A percentile compares a stretch with the other conserved stretches of the same genome.
phyloP scores from a whole-genome alignment of 2,797 vertebrate genomes.

The Malacoctenus gilli region DNA sequence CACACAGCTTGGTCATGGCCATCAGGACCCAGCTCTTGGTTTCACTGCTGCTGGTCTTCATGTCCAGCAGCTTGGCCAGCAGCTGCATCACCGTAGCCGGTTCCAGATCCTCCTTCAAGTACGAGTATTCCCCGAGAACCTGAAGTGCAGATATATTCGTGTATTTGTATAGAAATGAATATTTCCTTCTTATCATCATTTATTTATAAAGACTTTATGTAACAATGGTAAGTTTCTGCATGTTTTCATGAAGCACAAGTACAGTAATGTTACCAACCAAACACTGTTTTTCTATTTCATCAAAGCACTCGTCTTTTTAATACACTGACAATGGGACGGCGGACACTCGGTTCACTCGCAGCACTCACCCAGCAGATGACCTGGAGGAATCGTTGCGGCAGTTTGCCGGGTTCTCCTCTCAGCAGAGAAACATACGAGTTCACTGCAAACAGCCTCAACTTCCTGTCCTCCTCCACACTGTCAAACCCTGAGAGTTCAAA shows the following conservation, averaged over 20 bases:
- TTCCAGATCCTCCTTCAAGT: constrained; percentile 80
- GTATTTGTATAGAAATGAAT: too few relatives aligned
- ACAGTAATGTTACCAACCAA: too few relatives aligned
- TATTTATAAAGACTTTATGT: too few relatives aligned
- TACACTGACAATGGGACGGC: neutral
- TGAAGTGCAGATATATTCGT: too few relatives aligned
- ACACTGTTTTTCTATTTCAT: too few relatives aligned
- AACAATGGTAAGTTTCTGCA: too few relatives aligned
- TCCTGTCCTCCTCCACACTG: constrained; percentile 86
- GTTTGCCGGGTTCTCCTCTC: constrained; percentile 70
- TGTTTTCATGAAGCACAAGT: too few relatives aligned
- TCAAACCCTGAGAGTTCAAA: constrained; percentile 85
- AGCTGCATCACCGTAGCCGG: constrained; percentile 80
- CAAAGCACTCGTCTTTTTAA: too few relatives aligned
- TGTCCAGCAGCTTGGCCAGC: constrained; percentile 82
- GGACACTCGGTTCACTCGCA: neutral
- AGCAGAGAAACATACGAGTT: constrained; percentile 89
- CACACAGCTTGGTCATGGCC: constrained; percentile 89
- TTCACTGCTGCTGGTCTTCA: constrained; percentile 84
- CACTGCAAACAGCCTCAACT: constrained; percentile 89
- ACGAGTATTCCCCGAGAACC: constrained; percentile 93
- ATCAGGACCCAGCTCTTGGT: constrained; percentile 91
- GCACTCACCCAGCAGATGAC: constrained; percentile 97
- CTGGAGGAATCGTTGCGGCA: constrained; percentile 93
- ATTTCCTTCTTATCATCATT: too few relatives aligned